Evolutionary conservation across 2,888 invertebrate genomes (phyloP).

Genomic region (Osedax frankpressi): DNA sequence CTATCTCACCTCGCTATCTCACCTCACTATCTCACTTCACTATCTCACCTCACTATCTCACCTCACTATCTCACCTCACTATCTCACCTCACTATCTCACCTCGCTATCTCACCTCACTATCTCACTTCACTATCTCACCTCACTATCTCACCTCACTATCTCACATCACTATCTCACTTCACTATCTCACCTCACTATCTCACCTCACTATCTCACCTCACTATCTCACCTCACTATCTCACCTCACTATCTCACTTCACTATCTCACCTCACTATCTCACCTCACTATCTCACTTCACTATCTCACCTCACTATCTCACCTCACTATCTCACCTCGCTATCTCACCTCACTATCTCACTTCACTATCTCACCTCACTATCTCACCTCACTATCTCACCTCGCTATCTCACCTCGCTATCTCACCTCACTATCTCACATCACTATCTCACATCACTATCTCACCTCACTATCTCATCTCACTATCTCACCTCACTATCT

Average conservation of each 20-base stretch:
- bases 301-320: too few species aligned
- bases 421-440: too few species aligned
- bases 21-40: background rate
- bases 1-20: too few species aligned
- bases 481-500: too few species aligned
- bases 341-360: constrained; percentile 1
- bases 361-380: too few species aligned
- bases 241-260: too few species aligned
- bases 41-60: background rate
- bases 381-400: background rate
- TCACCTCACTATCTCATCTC: constrained; percentile 2
- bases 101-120: constrained; percentile 8
- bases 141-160: background rate
- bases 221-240: constrained; percentile 6
- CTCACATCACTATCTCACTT: background rate
- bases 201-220: background rate
- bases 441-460: background rate
- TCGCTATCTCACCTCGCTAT: background rate
- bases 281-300: background rate
- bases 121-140: too few species aligned
- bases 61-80: too few species aligned
- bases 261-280: background rate
- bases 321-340: background rate
- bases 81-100: background rate
- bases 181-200: too few species aligned